Percentiles rank a stretch among this genome's conserved stretches.
Conservation (phyloP, 2,797 vertebrate genomes). For the Miichthys miiuy region DNA sequence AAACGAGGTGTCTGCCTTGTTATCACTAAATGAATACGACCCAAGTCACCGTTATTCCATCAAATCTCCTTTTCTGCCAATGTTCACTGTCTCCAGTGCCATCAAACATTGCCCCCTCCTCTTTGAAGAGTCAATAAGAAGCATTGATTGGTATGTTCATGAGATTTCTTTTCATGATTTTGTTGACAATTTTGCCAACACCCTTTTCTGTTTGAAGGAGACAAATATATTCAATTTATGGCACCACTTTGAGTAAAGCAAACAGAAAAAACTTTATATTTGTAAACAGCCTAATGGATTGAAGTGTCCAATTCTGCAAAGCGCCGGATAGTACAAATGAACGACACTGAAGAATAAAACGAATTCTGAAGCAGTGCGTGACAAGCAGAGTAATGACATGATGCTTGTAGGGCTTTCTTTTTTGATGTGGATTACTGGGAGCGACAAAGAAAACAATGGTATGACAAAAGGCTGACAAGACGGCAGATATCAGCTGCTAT, state of each 20-base stretch:
- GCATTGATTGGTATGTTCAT: slow-evolving; percentile 58
- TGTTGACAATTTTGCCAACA: slow-evolving; percentile 65
- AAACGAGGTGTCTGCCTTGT: slow-evolving; percentile 14
- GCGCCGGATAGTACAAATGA: slow-evolving; percentile 65
- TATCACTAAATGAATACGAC: slow-evolving; percentile 27
- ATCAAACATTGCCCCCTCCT: slow-evolving; percentile 37
- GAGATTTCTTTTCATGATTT: slow-evolving; percentile 48
- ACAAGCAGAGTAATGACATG: slow-evolving; percentile 72
- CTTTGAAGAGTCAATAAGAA: slow-evolving; percentile 53
- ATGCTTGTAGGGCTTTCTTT: slow-evolving; percentile 62
- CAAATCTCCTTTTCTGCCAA: slow-evolving; percentile 25
- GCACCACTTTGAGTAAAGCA: slow-evolving; percentile 63
- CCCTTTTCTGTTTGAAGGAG: slow-evolving; percentile 59
- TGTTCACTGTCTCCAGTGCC: slow-evolving; percentile 5
- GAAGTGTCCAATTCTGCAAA: slow-evolving; percentile 72
- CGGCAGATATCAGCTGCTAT: slow-evolving; percentile 63
- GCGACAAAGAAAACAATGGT: slow-evolving; percentile 67
- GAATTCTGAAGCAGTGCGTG: slow-evolving; percentile 60
- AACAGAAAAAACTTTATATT: slow-evolving; percentile 59
- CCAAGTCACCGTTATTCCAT: slow-evolving; percentile 34
- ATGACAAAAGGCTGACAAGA: slow-evolving; percentile 74
- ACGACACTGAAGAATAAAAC: slow-evolving; percentile 61
- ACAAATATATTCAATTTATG: slow-evolving; percentile 70
- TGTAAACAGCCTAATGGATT: slow-evolving; percentile 76
- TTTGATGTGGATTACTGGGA: slow-evolving; percentile 72